Percentiles rank a stretch among this genome's conserved stretches.
Conservation (phyloP, 2,113 vertebrate genomes). For the Engraulis encrasicolus region DNA sequence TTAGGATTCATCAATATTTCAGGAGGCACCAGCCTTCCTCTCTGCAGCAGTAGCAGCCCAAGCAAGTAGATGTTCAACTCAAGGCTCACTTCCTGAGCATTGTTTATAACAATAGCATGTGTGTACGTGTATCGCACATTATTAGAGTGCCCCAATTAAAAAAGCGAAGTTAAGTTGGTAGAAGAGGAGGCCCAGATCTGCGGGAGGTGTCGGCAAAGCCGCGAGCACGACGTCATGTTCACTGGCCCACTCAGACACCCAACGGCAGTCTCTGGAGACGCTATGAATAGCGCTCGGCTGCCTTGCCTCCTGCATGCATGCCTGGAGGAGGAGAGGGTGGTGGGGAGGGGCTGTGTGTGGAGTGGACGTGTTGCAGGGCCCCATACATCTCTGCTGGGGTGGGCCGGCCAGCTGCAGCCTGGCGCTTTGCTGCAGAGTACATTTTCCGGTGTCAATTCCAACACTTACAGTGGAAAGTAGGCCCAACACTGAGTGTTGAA, state of each 20-base stretch:
- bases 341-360: not conserved
- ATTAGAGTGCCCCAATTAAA: constrained; percentile 33
- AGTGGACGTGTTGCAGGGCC: not conserved
- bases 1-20: constrained; percentile 69
- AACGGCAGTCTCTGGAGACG: not conserved
- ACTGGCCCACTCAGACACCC: constrained; percentile 6
- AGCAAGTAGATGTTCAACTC: not conserved
- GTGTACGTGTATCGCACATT: no score
- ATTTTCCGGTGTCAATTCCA: no score
- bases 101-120: not conserved
- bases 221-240: not conserved
- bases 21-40: constrained; percentile 37
- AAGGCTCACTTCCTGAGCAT: not conserved
- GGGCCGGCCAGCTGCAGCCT: constrained; percentile 5
- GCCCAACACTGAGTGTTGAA: no score
- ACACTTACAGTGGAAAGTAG: no score
- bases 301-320: not conserved
- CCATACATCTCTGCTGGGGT: not conserved
- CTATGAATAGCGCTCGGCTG: constrained; percentile 3
- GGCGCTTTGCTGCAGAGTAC: no score
- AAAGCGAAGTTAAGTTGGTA: constrained; percentile 16
- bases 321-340: no score
- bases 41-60: not conserved
- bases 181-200: constrained; percentile 25
- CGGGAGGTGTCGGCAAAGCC: not conserved